phyloP scores from a whole-genome alignment of 2,797 vertebrate species.

The Rhyacichthys aspro region DNA sequence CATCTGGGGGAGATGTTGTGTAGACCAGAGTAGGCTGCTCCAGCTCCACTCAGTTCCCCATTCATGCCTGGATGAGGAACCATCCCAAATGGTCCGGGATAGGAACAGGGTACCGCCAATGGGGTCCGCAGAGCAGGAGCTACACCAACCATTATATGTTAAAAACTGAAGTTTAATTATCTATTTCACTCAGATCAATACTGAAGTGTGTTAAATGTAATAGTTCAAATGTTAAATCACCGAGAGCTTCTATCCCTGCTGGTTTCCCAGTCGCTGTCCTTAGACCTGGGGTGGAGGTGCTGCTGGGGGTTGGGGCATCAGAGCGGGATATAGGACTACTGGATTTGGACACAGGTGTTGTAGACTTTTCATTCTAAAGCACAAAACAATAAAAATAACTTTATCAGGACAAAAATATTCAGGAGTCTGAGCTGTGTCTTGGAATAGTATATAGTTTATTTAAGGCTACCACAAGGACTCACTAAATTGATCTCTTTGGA shows the following conservation, averaged over 20 bases:
- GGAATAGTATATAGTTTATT: conserved; percentile 5
- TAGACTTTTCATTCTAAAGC: conserved; percentile 91
- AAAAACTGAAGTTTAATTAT: background rate
- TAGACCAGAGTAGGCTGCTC: conserved; percentile 86
- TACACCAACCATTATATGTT: conserved; percentile 1
- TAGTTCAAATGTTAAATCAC: conserved; percentile 36
- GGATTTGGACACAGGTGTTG: conserved; percentile 92
- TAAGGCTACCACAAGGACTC: conserved; percentile 39
- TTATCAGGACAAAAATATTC: background rate
- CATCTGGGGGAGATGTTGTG: conserved; percentile 95
- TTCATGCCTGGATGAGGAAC: conserved; percentile 95
- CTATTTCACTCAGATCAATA: too few species aligned
- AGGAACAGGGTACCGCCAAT: conserved; percentile 88
- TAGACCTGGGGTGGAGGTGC: conserved; percentile 88
- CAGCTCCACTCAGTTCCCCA: conserved; percentile 88
- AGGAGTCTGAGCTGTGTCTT: background rate
- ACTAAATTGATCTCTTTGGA: conserved; percentile 91
- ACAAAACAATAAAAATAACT: conserved; percentile 21
- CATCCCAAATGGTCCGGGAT: conserved; percentile 91
- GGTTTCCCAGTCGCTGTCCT: conserved; percentile 86
- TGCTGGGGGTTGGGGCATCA: conserved; percentile 90
- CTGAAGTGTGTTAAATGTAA: too few species aligned
- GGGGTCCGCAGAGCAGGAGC: conserved; percentile 90
- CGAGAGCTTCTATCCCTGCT: conserved; percentile 85
- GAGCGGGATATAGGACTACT: conserved; percentile 93